Percentiles rank a stretch among this genome's conserved stretches.
These are phyloP conservation scores for Eremobia ochroleuca DNA, from an alignment of 2,888 invertebrate genomes.

Conservation along the genomic window DNA sequence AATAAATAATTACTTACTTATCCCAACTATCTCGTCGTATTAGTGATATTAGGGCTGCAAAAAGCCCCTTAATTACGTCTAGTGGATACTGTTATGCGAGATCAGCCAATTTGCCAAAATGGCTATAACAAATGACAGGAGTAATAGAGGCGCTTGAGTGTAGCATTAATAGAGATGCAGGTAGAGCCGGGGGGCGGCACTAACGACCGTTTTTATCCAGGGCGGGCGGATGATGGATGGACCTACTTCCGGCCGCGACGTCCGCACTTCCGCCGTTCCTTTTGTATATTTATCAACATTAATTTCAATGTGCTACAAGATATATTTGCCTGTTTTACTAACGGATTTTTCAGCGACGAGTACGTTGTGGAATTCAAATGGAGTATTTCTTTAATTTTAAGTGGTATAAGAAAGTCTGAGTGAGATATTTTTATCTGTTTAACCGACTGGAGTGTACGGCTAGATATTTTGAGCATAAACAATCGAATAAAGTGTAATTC, in stretches of 20 bases:
- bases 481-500: constrained; percentile 56
- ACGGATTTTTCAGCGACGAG: constrained; percentile 57
- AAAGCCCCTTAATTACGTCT: constrained; percentile 77
- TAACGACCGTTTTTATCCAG: constrained; percentile 91
- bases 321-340: constrained; percentile 76
- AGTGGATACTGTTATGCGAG: constrained; percentile 73
- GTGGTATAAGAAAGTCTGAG: constrained; percentile 35
- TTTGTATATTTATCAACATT: constrained; percentile 89
- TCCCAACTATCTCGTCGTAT: constrained; percentile 60
- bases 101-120: constrained; percentile 90
- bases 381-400: constrained; percentile 44
- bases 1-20: constrained; percentile 49
- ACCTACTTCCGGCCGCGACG: constrained; percentile 87
- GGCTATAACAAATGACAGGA: constrained; percentile 90
- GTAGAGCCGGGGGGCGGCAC: constrained; percentile 80
- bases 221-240: constrained; percentile 90
- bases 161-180: constrained; percentile 90
- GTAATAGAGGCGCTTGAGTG: constrained; percentile 90
- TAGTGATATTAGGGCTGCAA: constrained; percentile 66
- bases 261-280: constrained; percentile 85
- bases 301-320: constrained; percentile 85
- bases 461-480: constrained; percentile 58
- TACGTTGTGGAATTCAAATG: constrained; percentile 37
- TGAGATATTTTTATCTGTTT: constrained; percentile 56
- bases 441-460: constrained; percentile 35